Evolutionary conservation across 2,797 vertebrate species (phyloP).

Genomic region (Babyrousa celebensis): DNA sequence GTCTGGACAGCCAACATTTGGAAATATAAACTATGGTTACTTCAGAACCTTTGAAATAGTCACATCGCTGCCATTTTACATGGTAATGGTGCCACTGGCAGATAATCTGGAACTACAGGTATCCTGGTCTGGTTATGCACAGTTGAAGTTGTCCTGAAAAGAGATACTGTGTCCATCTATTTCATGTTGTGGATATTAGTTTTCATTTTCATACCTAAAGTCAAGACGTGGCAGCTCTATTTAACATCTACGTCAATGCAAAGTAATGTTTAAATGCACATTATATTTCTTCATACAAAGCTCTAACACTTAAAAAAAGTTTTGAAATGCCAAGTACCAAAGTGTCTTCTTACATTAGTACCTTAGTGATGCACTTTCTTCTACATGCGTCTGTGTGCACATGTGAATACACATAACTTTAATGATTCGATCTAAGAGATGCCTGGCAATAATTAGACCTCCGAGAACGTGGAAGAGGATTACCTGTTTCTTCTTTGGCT

Average conservation of each 20-base stretch:
- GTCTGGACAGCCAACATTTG: neutral
- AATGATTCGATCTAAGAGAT: constrained; percentile 22
- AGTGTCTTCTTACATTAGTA: neutral
- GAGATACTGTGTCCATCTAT: neutral
- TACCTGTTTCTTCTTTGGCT: constrained; percentile 15
- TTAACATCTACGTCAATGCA: neutral
- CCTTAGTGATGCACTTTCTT: neutral
- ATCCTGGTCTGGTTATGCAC: neutral
- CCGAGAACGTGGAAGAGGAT: constrained; percentile 27
- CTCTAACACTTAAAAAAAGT: neutral
- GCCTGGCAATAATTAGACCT: constrained; percentile 58
- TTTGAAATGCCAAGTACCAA: neutral
- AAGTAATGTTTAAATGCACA: constrained; percentile 15
- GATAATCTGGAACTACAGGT: neutral
- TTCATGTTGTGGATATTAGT: constrained; percentile 1
- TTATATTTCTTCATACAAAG: constrained; percentile 29
- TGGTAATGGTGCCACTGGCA: neutral
- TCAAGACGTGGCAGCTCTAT: neutral
- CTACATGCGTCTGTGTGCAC: fast-evolving
- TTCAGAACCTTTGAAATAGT: neutral
- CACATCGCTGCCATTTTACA: neutral
- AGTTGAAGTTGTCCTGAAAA: neutral
- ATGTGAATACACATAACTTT: neutral
- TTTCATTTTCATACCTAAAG: constrained; percentile 25
- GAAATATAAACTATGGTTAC: neutral